Conservation (phyloP, 2,888 invertebrate genomes). For the Drosophila planitibia region DNA sequence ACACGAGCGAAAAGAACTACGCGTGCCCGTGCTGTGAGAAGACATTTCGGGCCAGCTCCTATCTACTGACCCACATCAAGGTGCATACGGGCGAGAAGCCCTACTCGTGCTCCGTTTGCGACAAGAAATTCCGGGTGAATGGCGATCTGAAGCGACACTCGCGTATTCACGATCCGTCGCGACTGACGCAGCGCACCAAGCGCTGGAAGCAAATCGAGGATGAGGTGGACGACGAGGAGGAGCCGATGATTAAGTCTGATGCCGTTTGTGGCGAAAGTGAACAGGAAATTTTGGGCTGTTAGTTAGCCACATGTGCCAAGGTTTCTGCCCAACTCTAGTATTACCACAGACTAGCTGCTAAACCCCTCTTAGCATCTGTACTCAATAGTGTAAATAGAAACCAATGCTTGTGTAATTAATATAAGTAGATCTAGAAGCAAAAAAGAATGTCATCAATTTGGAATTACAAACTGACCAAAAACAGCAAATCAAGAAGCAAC, state of each 20-base stretch:
- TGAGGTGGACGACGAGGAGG: slow-evolving; percentile 40
- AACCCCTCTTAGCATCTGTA: background rate
- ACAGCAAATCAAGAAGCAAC: slow-evolving; percentile 4
- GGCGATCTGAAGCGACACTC: slow-evolving; percentile 94
- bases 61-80: slow-evolving; percentile 92
- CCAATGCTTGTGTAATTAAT: slow-evolving; percentile 1
- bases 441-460: background rate
- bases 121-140: slow-evolving; percentile 92
- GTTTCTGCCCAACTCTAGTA: slow-evolving; percentile 57
- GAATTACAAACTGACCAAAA: slow-evolving; percentile 27
- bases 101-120: slow-evolving; percentile 90
- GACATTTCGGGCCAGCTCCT: slow-evolving; percentile 94
- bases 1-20: slow-evolving; percentile 95
- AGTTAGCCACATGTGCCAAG: slow-evolving; percentile 69
- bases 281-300: slow-evolving; percentile 72
- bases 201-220: slow-evolving; percentile 46
- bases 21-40: slow-evolving; percentile 94
- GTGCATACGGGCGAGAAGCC: slow-evolving; percentile 95
- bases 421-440: background rate
- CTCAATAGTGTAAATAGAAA: slow-evolving; percentile 22
- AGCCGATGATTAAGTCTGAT: slow-evolving; percentile 62
- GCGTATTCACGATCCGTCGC: slow-evolving; percentile 88
- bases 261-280: slow-evolving; percentile 59
- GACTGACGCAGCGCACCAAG: slow-evolving; percentile 48
- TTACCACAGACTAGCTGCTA: slow-evolving; percentile 20